Conservation (phyloP, 2,113 vertebrate genomes). For the Seriola rivoliana region DNA sequence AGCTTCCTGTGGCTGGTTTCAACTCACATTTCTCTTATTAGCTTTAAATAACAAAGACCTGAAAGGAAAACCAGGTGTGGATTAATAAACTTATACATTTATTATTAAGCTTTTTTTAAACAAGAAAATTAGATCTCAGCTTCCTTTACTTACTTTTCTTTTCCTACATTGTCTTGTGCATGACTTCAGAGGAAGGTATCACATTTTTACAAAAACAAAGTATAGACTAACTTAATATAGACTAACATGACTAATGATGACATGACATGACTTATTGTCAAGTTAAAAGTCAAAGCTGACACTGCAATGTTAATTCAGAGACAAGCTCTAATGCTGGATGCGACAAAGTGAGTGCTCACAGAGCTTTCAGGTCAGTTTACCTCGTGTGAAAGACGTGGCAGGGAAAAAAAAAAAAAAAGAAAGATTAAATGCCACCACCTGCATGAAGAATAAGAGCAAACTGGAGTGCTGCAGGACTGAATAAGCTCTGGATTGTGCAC, state of each 20-base stretch:
- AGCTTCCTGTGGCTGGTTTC: conserved; percentile 10
- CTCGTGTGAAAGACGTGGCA: not conserved
- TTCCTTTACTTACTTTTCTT: not conserved
- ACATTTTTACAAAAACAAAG: too few species aligned
- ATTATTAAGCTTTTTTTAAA: not conserved
- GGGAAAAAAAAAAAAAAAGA: not conserved
- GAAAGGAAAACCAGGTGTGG: not conserved
- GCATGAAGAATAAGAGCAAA: not conserved
- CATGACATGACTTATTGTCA: too few species aligned
- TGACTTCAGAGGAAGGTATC: too few species aligned
- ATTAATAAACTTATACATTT: not conserved
- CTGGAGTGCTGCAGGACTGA: not conserved
- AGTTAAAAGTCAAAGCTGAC: too few species aligned
- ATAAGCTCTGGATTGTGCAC: not conserved
- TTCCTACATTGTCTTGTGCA: too few species aligned
- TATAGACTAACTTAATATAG: too few species aligned
- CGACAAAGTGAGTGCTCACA: not conserved
- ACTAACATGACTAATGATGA: too few species aligned
- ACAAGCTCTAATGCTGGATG: not conserved
- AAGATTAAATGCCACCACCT: not conserved
- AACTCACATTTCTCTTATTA: not conserved
- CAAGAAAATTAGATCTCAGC: not conserved
- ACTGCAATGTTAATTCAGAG: too few species aligned
- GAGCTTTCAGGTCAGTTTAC: not conserved
- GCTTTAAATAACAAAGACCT: not conserved